Evolutionary conservation across 2,113 vertebrate genomes (phyloP).

Genomic region (Orycteropus afer): DNA sequence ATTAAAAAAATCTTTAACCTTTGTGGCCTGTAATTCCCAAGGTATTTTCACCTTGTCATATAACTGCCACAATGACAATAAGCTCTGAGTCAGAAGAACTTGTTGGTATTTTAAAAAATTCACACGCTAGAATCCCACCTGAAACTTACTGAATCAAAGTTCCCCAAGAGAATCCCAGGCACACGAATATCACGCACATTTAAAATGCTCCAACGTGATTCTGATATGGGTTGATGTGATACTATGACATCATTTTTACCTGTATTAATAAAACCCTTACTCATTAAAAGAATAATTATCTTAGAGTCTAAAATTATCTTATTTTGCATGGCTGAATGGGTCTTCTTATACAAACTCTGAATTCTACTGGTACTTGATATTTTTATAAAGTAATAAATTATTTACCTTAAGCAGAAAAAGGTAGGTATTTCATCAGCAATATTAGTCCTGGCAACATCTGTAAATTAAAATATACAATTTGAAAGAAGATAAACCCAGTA

Average conservation of each 20-base stretch:
- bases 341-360: constrained; percentile 45
- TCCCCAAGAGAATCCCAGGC: background rate
- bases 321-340: background rate
- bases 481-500: constrained; percentile 3
- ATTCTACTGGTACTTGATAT: constrained; percentile 22
- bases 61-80: background rate
- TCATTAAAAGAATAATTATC: constrained; percentile 48
- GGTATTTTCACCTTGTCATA: background rate
- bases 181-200: background rate
- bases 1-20: background rate
- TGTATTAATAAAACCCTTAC: constrained; percentile 45
- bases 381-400: constrained; percentile 48
- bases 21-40: background rate
- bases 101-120: background rate
- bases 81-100: background rate
- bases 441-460: constrained; percentile 86
- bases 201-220: constrained; percentile 41
- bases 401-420: constrained; percentile 86
- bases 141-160: constrained; percentile 42
- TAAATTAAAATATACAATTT: constrained; percentile 67
- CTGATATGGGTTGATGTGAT: background rate
- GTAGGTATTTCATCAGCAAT: constrained; percentile 83
- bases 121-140: background rate
- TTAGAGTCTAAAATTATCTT: background rate
- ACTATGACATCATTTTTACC: constrained; percentile 17